Percentiles rank a stretch among this genome's conserved stretches.
Conservation (phyloP, 1,140 invertebrate species). For the Amyelois transitella region DNA sequence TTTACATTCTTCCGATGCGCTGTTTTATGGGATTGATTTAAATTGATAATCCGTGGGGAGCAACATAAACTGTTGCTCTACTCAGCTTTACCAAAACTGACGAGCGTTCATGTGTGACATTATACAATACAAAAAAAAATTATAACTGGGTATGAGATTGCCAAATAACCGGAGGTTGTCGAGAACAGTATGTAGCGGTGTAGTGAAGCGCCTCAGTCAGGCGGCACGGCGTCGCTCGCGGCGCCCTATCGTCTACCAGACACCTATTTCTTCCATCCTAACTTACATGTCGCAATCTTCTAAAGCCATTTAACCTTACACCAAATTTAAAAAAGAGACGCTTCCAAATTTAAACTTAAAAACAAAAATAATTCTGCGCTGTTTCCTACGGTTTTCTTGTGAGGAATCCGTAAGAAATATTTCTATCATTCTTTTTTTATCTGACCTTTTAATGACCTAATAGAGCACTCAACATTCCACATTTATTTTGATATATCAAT, state of each 20-base stretch:
- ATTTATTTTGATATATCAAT: not conserved
- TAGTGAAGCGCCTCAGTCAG: conserved; percentile 33
- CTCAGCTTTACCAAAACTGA: too few relatives aligned
- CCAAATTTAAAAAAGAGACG: too few relatives aligned
- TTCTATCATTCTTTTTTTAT: not conserved
- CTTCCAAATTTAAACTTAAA: not conserved
- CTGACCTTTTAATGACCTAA: not conserved
- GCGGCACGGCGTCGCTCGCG: conserved; percentile 52
- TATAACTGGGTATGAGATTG: too few relatives aligned
- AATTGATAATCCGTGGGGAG: too few relatives aligned
- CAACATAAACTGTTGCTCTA: too few relatives aligned
- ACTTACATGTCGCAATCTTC: conserved; percentile 30
- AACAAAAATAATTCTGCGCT: not conserved
- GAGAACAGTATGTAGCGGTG: conserved; percentile 34
- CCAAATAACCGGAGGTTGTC: conserved; percentile 1
- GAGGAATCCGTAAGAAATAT: not conserved
- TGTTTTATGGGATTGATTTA: too few relatives aligned
- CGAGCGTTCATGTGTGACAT: too few relatives aligned
- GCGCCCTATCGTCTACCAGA: conserved; percentile 63
- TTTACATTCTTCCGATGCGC: too few relatives aligned
- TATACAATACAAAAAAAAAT: too few relatives aligned
- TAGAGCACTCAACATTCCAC: not conserved
- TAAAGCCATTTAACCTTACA: conserved; percentile 38
- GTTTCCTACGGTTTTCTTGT: not conserved
- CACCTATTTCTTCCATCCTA: conserved; percentile 58